phyloP scores from a whole-genome alignment of 1,140 invertebrate species.

The Maconellicoccus hirsutus region DNA sequence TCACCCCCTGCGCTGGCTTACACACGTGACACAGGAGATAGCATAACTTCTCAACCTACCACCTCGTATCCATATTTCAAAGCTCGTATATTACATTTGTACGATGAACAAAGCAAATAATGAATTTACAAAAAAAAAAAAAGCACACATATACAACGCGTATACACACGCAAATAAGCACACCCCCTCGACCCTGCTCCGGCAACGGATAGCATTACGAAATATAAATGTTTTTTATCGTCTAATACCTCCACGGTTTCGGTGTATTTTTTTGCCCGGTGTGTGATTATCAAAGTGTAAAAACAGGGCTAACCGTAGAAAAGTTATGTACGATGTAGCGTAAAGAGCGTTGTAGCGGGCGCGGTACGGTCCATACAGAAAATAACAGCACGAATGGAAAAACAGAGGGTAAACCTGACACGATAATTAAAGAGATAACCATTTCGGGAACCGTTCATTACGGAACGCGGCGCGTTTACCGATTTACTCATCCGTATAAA shows the following conservation, averaged over 20 bases:
- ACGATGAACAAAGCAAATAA: too few species aligned
- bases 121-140: too few species aligned
- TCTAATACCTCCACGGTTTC: background rate
- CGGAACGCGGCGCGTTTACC: constrained; percentile 4
- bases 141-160: too few species aligned
- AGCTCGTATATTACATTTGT: too few species aligned
- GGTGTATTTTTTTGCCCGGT: background rate
- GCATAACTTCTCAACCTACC: too few species aligned
- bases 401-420: background rate
- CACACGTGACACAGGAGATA: too few species aligned
- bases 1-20: too few species aligned
- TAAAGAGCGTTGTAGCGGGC: too few species aligned
- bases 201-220: too few species aligned
- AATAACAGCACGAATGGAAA: background rate
- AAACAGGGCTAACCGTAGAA: background rate
- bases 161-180: too few species aligned
- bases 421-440: constrained; percentile 9
- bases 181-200: too few species aligned
- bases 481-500: constrained; percentile 1
- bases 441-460: constrained; percentile 2
- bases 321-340: background rate
- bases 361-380: background rate
- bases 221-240: background rate
- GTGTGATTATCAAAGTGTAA: constrained; percentile 9
- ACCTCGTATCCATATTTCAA: too few species aligned